Base-by-base conservation (phyloP, 2,113 vertebrate genomes). In the Poicephalus gulielmi region DNA sequence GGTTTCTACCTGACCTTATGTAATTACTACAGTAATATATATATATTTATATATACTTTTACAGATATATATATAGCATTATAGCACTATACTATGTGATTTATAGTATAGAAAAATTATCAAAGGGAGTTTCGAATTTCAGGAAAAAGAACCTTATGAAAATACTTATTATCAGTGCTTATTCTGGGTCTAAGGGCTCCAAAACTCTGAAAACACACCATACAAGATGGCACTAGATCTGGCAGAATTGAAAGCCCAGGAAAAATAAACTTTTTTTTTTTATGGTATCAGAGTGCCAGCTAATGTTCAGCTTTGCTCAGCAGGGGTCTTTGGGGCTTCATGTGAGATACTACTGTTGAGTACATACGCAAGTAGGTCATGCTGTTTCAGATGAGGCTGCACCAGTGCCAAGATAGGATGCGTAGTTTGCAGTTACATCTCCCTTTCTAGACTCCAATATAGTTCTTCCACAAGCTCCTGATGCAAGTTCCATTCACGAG, bases 271-370 rank as follows among this genome's bases (percentile, higher is more conserved):
- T 5, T 37, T 3, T 24, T 7, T 7, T 39, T 31, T 20, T 33
- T 5, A 25, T 4, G 22, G 78, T 14, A 8, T 10, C 49, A 23
- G 37, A 33, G 47, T 5, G 28, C 7, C 35, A 39, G 83, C 49
- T 17, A 7, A 23, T 12, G 14, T 17, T 60, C 37, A n/a, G 33
- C 9, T 22, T 24, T 23, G 53, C 20, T 11, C 62, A 75, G 76
- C 12, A 41, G 33, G 17, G 20, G 37, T 5, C 35, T 16, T 18
- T n/a, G 44, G 37, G 27, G 14, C 10, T 39, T 39, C 63, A 10
- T 47, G 30, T 31, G 3, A 11, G 57, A 13, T 23, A 33, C 3
- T 3, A 1, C 0, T 28, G 35, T 4, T 39, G 23, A 28, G 20
- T 1, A 43, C 49, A 35, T 15, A 20, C 14, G 2, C 3, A 19